Evolutionary conservation across 2,888 invertebrate genomes (phyloP).

Genomic region (Andrena bicolor): DNA sequence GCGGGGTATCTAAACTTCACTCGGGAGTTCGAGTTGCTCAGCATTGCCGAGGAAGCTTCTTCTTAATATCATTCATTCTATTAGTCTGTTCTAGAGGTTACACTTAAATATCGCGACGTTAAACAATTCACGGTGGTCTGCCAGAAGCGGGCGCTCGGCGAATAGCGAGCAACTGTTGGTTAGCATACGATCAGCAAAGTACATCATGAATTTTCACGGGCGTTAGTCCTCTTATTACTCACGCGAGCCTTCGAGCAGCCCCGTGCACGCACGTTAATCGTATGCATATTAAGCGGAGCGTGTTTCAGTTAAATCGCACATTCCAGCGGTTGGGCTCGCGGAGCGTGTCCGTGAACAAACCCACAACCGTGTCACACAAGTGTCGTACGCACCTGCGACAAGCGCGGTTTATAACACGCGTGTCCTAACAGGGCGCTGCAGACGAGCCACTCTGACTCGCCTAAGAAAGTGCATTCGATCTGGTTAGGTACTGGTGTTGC

Average conservation of each 20-base stretch:
- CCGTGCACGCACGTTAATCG: constrained; percentile 26
- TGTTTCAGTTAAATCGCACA: constrained; percentile 60
- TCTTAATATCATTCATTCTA: no score
- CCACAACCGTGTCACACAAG: constrained; percentile 41
- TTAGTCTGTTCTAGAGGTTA: no score
- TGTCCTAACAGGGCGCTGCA: constrained; percentile 1
- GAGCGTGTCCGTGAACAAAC: constrained; percentile 32
- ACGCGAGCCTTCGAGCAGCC: constrained; percentile 30
- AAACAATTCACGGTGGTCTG: neutral
- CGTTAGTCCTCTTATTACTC: constrained; percentile 40
- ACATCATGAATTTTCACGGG: constrained; percentile 52
- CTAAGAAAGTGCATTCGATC: constrained; percentile 6
- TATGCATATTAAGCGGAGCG: constrained; percentile 46
- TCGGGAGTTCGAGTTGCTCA: no score
- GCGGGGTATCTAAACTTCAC: no score
- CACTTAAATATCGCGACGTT: neutral
- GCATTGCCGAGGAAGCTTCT: no score
- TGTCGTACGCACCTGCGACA: constrained; percentile 43
- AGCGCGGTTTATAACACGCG: constrained; percentile 7
- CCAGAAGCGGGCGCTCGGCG: constrained; percentile 11
- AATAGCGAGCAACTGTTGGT: constrained; percentile 25
- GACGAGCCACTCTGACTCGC: neutral
- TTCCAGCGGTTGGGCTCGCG: constrained; percentile 31
- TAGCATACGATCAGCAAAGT: constrained; percentile 40
- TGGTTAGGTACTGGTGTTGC: neutral